phyloP scores from a whole-genome alignment of 2,888 invertebrate genomes.

The Chalcosyrphus nemorum region DNA sequence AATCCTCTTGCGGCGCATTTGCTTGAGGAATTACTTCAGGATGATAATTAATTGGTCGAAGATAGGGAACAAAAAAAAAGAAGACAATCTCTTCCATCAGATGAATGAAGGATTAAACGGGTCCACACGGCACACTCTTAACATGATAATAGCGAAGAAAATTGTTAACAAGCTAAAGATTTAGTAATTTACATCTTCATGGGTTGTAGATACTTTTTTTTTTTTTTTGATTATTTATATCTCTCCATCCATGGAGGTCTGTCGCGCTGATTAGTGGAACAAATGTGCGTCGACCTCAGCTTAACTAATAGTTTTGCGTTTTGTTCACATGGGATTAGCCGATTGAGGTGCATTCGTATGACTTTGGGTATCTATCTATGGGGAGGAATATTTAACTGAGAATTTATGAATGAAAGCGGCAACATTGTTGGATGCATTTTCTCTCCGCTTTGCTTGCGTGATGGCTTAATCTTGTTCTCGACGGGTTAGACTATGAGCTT shows the following conservation, averaged over 20 bases:
- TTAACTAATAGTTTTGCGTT: slow-evolving; percentile 19
- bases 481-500: slow-evolving; percentile 25
- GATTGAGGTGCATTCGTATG: background rate
- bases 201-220: slow-evolving; percentile 31
- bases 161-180: slow-evolving; percentile 39
- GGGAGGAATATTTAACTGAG: slow-evolving; percentile 17
- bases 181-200: slow-evolving; percentile 34
- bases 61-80: too few relatives aligned
- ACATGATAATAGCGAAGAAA: slow-evolving; percentile 31
- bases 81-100: background rate
- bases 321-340: slow-evolving; percentile 25
- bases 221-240: too few relatives aligned
- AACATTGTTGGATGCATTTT: background rate
- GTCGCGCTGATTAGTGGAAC: slow-evolving; percentile 4
- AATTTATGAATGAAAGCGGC: slow-evolving; percentile 33
- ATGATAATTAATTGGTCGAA: slow-evolving; percentile 23
- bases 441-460: background rate
- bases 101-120: slow-evolving; percentile 31
- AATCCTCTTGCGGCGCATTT: slow-evolving; percentile 26
- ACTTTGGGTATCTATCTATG: background rate
- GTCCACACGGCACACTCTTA: background rate
- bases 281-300: background rate
- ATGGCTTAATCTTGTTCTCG: slow-evolving; percentile 32
- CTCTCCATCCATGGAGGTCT: slow-evolving; percentile 7
- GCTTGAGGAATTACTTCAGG: slow-evolving; percentile 21